Evolutionary conservation across 2,797 vertebrate species (phyloP).

Genomic region (Hypotaenidia okinawae): DNA sequence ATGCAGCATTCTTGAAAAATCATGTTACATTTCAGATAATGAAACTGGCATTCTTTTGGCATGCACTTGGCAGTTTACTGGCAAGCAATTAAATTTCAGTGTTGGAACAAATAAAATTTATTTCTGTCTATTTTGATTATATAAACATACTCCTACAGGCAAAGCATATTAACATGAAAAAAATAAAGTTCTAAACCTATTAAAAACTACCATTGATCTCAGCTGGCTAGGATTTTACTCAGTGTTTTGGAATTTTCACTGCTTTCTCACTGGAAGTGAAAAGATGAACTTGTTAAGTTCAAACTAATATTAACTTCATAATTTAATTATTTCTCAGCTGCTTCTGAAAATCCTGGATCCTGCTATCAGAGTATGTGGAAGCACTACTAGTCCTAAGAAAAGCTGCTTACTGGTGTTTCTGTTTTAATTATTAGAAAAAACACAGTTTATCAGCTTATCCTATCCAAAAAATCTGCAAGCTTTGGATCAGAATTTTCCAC

Average conservation of each 20-base stretch:
- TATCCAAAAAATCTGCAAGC: background rate
- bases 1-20: background rate
- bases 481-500: background rate
- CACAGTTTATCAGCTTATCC: background rate
- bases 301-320: background rate
- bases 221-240: background rate
- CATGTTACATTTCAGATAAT: background rate
- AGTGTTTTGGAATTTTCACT: background rate
- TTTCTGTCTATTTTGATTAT: background rate
- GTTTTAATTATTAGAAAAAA: background rate
- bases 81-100: background rate
- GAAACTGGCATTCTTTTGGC: background rate
- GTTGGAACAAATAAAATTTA: background rate
- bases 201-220: background rate
- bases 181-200: background rate
- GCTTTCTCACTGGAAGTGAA: background rate
- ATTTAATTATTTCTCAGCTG: background rate
- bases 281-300: background rate
- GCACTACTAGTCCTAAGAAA: background rate
- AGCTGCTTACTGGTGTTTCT: background rate
- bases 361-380: background rate
- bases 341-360: background rate
- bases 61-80: background rate
- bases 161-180: background rate
- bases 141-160: background rate